Evolutionary conservation across 2,888 invertebrate genomes (phyloP).

Genomic region (Pseudolycoriella hygida): DNA sequence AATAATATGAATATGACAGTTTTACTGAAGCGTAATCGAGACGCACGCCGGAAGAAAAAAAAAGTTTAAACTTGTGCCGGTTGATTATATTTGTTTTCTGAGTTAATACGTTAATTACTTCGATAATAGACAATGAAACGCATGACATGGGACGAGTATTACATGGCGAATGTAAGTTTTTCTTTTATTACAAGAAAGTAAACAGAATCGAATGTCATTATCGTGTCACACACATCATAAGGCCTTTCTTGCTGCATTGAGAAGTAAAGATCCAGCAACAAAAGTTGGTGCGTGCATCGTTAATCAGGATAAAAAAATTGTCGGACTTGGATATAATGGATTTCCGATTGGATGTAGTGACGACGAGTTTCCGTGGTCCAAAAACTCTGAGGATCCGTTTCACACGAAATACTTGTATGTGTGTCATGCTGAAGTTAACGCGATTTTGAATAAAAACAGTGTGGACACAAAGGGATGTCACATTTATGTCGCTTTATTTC

Average conservation of each 20-base stretch:
- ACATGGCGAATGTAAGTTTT: slow-evolving; percentile 54
- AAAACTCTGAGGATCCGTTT: slow-evolving; percentile 37
- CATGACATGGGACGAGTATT: slow-evolving; percentile 83
- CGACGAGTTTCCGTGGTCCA: slow-evolving; percentile 79
- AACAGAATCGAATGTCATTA: no score
- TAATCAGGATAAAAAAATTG: slow-evolving; percentile 66
- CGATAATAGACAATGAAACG: no score
- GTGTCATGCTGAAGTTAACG: slow-evolving; percentile 96
- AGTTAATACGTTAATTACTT: no score
- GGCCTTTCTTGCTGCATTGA: slow-evolving; percentile 74
- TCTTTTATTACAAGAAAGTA: no score
- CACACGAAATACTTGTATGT: slow-evolving; percentile 80
- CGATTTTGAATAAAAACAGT: slow-evolving; percentile 79
- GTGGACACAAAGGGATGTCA: slow-evolving; percentile 58
- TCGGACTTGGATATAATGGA: slow-evolving; percentile 93
- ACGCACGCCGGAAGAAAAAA: no score
- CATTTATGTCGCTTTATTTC: slow-evolving; percentile 82
- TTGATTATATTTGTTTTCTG: no score
- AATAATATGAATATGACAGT: no score
- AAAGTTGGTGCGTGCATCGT: slow-evolving; percentile 96
- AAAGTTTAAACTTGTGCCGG: no score
- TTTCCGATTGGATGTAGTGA: slow-evolving; percentile 85
- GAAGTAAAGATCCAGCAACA: slow-evolving; percentile 86
- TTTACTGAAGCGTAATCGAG: no score
- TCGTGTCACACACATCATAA: no score